A percentile compares a stretch with the other conserved stretches of the same genome.
Evolutionary conservation across 1,140 invertebrate genomes (phyloP).

Genomic region (Bombyx mori): DNA sequence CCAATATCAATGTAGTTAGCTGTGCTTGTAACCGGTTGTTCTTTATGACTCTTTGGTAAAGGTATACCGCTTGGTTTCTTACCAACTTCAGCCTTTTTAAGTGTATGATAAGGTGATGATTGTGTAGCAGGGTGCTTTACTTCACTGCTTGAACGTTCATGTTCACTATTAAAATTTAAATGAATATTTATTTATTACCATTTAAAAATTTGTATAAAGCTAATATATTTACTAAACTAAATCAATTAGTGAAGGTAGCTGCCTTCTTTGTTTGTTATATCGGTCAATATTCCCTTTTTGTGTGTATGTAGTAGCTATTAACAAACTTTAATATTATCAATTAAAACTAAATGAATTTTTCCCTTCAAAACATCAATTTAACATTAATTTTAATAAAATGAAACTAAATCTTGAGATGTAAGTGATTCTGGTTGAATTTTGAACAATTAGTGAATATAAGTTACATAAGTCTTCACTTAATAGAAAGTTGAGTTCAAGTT

Average conservation of each 20-base stretch:
- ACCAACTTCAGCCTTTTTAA: constrained; percentile 46
- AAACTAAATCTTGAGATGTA: no score
- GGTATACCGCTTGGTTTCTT: constrained; percentile 68
- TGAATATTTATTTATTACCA: not conserved
- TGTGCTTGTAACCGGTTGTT: constrained; percentile 46
- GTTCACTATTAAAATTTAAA: constrained; percentile 34
- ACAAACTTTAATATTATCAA: no score
- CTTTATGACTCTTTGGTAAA: constrained; percentile 55
- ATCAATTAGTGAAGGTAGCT: no score
- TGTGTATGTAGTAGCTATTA: no score
- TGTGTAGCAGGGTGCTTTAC: constrained; percentile 59
- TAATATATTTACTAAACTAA: no score
- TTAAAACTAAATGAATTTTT: no score
- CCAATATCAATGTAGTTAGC: constrained; percentile 64
- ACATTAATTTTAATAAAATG: no score
- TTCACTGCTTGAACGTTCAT: constrained; percentile 61
- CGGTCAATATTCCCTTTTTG: no score
- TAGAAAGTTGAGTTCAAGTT: no score
- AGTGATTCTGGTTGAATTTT: no score
- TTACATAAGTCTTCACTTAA: not conserved
- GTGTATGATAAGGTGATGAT: constrained; percentile 64
- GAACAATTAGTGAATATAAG: not conserved
- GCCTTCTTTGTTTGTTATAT: no score
- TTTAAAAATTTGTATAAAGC: not conserved
- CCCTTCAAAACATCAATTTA: no score